Evolutionary conservation across 2,888 invertebrate species (phyloP).

Genomic region (Hypena proboscidalis): DNA sequence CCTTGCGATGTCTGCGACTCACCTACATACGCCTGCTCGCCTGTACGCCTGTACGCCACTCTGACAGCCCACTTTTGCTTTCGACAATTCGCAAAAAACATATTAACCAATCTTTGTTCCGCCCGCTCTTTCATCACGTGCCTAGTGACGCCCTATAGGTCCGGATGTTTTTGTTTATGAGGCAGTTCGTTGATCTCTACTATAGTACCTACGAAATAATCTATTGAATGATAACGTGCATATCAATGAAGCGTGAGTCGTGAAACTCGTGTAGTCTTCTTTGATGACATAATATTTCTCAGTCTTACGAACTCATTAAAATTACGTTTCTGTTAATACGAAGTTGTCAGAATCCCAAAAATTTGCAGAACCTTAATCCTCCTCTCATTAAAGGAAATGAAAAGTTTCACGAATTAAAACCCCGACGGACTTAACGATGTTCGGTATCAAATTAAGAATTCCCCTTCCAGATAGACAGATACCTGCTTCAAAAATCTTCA

Average conservation of each 20-base stretch:
- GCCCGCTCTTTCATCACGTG: constrained; percentile 24
- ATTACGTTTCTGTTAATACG: neutral
- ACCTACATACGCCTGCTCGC: constrained; percentile 81
- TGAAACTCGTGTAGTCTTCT: no score
- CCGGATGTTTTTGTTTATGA: neutral
- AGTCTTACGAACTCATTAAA: no score
- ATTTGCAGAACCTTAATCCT: constrained; percentile 21
- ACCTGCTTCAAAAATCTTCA: constrained; percentile 47
- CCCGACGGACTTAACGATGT: constrained; percentile 40
- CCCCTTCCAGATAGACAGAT: constrained; percentile 41
- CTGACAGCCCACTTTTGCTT: constrained; percentile 81
- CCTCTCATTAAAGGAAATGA: constrained; percentile 32
- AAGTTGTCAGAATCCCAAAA: constrained; percentile 3
- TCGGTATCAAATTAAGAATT: constrained; percentile 55
- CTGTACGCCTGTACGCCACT: constrained; percentile 80
- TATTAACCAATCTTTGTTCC: constrained; percentile 48
- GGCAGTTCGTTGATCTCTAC: neutral
- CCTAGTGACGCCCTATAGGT: constrained; percentile 32
- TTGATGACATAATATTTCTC: no score
- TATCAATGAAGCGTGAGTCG: no score
- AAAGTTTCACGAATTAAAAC: constrained; percentile 34
- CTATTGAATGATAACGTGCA: no score
- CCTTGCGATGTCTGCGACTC: constrained; percentile 78
- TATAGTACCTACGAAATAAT: neutral
- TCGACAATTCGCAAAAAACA: constrained; percentile 79